These are phyloP conservation scores for Caranx ignobilis DNA, from an alignment of 2,113 vertebrate species.

Conservation along the genomic window DNA sequence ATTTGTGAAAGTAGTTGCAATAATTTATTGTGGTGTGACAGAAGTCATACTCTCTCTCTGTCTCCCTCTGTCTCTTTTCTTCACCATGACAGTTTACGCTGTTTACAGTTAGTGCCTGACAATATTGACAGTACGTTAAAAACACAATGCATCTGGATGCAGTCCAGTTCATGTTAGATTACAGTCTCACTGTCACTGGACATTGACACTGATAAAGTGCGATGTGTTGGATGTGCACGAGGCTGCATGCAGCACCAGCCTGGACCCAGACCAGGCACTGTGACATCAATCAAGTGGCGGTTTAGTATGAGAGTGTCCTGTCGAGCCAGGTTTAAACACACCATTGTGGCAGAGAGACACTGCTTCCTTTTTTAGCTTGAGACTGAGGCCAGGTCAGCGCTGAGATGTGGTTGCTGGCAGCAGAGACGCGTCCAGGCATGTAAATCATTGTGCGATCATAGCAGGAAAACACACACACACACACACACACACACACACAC, in stretches of 20 bases:
- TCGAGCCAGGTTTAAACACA: constrained; percentile 68
- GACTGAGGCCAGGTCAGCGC: constrained; percentile 61
- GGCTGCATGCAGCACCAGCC: constrained; percentile 8
- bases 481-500: constrained; percentile 28
- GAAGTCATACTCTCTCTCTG: background rate
- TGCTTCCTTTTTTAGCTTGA: constrained; percentile 77
- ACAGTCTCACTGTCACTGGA: constrained; percentile 7
- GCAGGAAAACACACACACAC: constrained; percentile 39
- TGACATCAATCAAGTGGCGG: constrained; percentile 58
- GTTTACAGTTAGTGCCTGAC: constrained; percentile 4
- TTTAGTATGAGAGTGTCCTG: constrained; percentile 56
- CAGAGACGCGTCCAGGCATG: constrained; percentile 62
- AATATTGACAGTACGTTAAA: constrained; percentile 11
- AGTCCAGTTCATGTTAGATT: background rate
- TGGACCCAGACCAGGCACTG: constrained; percentile 22
- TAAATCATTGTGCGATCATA: constrained; percentile 56
- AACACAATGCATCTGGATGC: background rate
- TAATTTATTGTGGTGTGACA: background rate
- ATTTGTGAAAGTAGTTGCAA: no score
- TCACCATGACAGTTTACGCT: background rate
- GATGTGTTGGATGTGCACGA: background rate
- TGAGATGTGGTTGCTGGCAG: constrained; percentile 60
- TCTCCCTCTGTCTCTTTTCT: background rate
- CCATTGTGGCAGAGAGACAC: constrained; percentile 38
- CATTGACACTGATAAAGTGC: constrained; percentile 1